A percentile compares a stretch with the other conserved stretches of the same genome.
phyloP scores from a whole-genome alignment of 2,113 vertebrate species.

The Ceuthmochares aereus region DNA sequence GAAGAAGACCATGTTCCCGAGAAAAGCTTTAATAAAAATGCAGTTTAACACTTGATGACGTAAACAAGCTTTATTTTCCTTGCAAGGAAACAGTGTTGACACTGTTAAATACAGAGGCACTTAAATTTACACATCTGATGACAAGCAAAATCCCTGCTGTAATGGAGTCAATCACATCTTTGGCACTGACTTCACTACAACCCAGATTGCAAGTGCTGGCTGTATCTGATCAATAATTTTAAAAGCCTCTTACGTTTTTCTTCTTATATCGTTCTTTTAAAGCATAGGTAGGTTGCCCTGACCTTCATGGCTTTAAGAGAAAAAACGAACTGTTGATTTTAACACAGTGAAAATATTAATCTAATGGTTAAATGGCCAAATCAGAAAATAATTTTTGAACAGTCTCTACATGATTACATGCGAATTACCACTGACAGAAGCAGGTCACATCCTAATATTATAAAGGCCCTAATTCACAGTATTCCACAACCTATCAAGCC shows the following conservation, averaged over 20 bases:
- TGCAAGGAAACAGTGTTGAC: neutral
- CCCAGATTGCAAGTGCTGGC: neutral
- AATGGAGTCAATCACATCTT: neutral
- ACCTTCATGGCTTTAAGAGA: neutral
- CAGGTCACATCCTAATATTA: neutral
- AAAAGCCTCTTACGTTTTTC: neutral
- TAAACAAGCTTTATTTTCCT: neutral
- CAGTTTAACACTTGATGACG: neutral
- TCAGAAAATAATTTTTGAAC: neutral
- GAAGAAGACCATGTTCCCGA: neutral
- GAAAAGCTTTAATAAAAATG: neutral
- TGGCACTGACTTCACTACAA: neutral
- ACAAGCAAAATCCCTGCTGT: neutral
- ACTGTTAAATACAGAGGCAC: neutral
- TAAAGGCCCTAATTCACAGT: neutral
- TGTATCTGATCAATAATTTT: neutral
- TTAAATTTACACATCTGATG: neutral
- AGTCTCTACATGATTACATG: neutral
- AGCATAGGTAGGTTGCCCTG: neutral
- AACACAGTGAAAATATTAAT: neutral
- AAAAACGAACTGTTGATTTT: neutral
- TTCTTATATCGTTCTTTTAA: neutral
- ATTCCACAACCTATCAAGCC: neutral
- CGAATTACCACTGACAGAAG: neutral
- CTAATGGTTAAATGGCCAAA: neutral